phyloP scores from a whole-genome alignment of 2,797 vertebrate genomes.

The Neopelma chrysocephalum region DNA sequence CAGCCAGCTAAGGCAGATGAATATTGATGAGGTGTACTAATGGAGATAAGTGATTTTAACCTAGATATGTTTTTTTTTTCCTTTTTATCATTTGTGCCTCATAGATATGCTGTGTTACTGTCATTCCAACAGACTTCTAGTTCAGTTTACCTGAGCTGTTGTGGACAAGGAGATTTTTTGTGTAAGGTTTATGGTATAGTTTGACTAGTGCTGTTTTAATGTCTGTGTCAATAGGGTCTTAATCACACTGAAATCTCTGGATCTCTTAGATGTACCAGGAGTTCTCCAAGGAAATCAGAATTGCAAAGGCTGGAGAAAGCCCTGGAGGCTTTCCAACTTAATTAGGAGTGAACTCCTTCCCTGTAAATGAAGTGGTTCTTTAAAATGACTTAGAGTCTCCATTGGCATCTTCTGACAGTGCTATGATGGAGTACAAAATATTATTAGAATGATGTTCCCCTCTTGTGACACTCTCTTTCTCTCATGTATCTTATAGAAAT shows the following conservation, averaged over 20 bases:
- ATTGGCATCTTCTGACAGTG: conserved; percentile 45
- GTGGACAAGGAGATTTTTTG: neutral
- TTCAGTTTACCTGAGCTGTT: neutral
- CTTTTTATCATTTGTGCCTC: neutral
- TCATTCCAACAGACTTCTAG: neutral
- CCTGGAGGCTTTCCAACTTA: conserved; percentile 60
- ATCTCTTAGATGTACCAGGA: conserved; percentile 55
- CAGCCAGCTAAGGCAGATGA: neutral
- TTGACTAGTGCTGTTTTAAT: conserved; percentile 24
- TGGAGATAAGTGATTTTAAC: neutral
- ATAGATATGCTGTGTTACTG: neutral
- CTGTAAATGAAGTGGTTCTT: conserved; percentile 68
- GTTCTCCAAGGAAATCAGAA: conserved; percentile 69
- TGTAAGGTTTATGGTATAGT: neutral
- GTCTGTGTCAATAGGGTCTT: conserved; percentile 55
- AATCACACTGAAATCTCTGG: conserved; percentile 56
- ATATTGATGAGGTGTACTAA: neutral
- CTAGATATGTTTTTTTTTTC: neutral
- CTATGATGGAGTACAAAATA: conserved; percentile 59
- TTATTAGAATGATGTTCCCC: conserved; percentile 31
- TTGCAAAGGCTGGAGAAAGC: conserved; percentile 64
- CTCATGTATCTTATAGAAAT: neutral
- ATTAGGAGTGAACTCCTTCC: conserved; percentile 66
- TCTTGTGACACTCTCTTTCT: neutral
- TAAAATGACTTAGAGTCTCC: conserved; percentile 68